A percentile compares a stretch with the other conserved stretches of the same genome.
These are phyloP conservation scores for Neoitamus cyanurus DNA, from an alignment of 2,888 invertebrate genomes.

Conservation along the genomic window DNA sequence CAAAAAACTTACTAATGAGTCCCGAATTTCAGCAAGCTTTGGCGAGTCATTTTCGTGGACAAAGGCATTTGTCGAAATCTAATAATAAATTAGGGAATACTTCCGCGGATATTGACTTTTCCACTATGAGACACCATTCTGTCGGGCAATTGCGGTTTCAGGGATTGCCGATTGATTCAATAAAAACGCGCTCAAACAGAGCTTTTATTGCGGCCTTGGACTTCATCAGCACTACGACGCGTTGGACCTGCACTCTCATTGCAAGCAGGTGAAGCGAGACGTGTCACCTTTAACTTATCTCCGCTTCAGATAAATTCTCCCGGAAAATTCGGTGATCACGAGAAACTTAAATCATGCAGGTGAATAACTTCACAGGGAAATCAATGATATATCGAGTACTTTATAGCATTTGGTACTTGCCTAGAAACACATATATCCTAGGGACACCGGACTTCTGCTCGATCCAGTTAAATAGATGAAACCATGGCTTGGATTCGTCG, in stretches of 20 bases:
- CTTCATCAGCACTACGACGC: neutral
- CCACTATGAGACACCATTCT: neutral
- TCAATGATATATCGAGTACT: neutral
- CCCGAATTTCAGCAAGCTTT: neutral
- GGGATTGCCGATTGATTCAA: neutral
- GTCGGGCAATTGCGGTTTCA: neutral
- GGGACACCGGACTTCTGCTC: constrained; percentile 81
- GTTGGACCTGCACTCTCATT: neutral
- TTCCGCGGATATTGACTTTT: neutral
- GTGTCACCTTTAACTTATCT: neutral
- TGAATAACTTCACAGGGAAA: neutral
- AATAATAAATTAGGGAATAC: neutral
- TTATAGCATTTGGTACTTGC: constrained; percentile 68
- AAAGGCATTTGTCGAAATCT: neutral
- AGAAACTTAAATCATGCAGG: neutral
- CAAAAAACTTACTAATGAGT: neutral
- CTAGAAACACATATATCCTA: constrained; percentile 80
- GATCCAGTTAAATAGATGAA: constrained; percentile 72
- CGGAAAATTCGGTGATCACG: neutral
- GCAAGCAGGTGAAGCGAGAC: neutral
- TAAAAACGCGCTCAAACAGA: neutral
- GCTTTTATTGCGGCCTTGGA: neutral
- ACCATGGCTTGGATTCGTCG: constrained; percentile 80
- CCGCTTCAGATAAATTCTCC: neutral
- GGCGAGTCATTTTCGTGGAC: neutral